These are phyloP conservation scores for Athripsodes cinereus DNA, from an alignment of 2,888 invertebrate species.

Conservation along the genomic window DNA sequence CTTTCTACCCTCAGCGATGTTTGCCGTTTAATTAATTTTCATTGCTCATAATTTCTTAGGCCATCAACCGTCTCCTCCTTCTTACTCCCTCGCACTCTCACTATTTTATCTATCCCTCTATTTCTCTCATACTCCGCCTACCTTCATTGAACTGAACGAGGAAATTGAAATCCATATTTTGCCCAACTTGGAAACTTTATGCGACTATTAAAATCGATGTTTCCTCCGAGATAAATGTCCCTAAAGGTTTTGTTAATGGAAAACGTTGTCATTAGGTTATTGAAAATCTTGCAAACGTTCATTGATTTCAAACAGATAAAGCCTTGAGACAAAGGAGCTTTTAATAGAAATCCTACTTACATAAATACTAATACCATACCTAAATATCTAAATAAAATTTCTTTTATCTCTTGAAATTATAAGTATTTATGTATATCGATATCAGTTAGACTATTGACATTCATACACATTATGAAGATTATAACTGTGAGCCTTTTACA, in stretches of 20 bases:
- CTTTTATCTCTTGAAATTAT: no score
- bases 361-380: no score
- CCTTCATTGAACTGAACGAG: background rate
- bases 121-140: background rate
- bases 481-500: no score
- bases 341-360: no score
- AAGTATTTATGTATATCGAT: no score
- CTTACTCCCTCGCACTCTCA: no score
- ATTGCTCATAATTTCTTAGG: constrained; percentile 2
- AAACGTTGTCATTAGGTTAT: background rate
- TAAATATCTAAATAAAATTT: no score
- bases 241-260: background rate
- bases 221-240: background rate
- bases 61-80: background rate
- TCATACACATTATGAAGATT: no score
- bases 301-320: background rate
- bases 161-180: constrained; percentile 2
- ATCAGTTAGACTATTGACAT: no score
- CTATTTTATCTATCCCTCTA: background rate
- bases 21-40: constrained; percentile 1
- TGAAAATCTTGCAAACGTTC: background rate
- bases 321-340: no score
- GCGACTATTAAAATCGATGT: constrained; percentile 1
- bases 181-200: constrained; percentile 2
- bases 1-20: background rate